Evolutionary conservation across 1,140 invertebrate species (phyloP), one percentile per base, ranked within the genome.

Genomic region (Atopsyche davidsoni): DNA sequence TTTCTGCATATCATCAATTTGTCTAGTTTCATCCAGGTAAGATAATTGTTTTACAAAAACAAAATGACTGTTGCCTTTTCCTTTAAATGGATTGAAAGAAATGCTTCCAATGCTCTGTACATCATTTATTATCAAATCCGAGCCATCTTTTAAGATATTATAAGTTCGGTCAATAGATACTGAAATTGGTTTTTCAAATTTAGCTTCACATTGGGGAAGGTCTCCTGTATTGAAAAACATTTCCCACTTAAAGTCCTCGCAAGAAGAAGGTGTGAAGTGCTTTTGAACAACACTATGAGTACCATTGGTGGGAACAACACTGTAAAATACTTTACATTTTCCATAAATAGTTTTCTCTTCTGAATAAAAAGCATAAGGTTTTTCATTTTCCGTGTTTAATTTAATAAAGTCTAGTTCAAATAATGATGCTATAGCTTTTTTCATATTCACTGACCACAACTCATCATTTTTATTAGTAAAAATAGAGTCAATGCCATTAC

Each of bases 11-110:
- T n/a, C n/a, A n/a, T n/a, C n/a, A n/a, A n/a, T n/a, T n/a, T n/a
- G n/a, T n/a, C n/a, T n/a, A n/a, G n/a, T n/a, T n/a, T n/a, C n/a
- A n/a, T n/a, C n/a, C n/a, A n/a, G n/a, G n/a, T n/a, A n/a, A n/a
- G n/a, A n/a, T n/a, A n/a, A 66, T 59, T 69, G 64, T 44, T 72
- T 75, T 25, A 40, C 61, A 58, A 57, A 58, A 51, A 75, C 46
- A 16, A 64, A 66, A 32, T 73, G 67, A 38, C 62, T 58, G 13
- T 69, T 65, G 7, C 63, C 64, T 50, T 59, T 57, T 1, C 60
- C 62, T 28, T 59, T 55, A 46, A 63, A 72, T 16, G 72, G 70
- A n/a, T 65, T 58, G 24, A 70, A 51, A 16, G 39, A 10, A 7
- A 41, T 51, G 32, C 35, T 47, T 14, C 50, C 46, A 21, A 46